Evolutionary conservation across 1,140 invertebrate species (phyloP), one percentile per base, ranked within the genome.

Genomic region (Papilio polytes): DNA sequence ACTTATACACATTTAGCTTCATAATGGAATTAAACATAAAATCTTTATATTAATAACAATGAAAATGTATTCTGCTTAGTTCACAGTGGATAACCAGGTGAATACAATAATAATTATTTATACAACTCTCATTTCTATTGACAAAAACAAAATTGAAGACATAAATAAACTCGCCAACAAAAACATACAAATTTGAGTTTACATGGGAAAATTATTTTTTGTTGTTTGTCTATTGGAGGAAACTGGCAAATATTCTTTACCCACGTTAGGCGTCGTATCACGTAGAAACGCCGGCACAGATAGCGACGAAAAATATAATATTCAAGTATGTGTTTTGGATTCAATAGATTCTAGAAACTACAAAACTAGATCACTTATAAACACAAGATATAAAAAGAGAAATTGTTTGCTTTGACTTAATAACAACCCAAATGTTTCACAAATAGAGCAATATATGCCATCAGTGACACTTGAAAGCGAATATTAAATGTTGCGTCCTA

Each of bases 151-250:
- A 66, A 13, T 20, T 26, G 79, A 82, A 74, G 70, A 74, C 81
- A 72, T 84, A 82, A 85, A 70, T 82, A 83, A 72, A 51, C 74
- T 31, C 63, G 76, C 72, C 76, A 80, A 18, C 78, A 66, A 66
- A 20, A 46, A 22, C 12, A 51, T 74, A 26, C 20, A 46, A 56
- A 63, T 20, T 63, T 66, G 56, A 66, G 51, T 77, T 51, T 18
- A 59, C 76, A n/a, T n/a, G 82, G 81, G 85, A 83, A 88, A 88
- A 86, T 84, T 86, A 88, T 85, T 88, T 88, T 88, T 83, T 78
- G 59, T 79, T 86, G 80, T 85, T 84, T 82, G 80, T 46, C 46
- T 83, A 83, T 63, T 82, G 84, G 80, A 81, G 81, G 44, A 77
- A 53, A 80, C 53, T 22, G 36, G 36, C 56, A 78, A 66, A 78